These are phyloP conservation scores for Thecocarcelia acutangulata DNA, from an alignment of 2,888 invertebrate species.

Conservation along the genomic window DNA sequence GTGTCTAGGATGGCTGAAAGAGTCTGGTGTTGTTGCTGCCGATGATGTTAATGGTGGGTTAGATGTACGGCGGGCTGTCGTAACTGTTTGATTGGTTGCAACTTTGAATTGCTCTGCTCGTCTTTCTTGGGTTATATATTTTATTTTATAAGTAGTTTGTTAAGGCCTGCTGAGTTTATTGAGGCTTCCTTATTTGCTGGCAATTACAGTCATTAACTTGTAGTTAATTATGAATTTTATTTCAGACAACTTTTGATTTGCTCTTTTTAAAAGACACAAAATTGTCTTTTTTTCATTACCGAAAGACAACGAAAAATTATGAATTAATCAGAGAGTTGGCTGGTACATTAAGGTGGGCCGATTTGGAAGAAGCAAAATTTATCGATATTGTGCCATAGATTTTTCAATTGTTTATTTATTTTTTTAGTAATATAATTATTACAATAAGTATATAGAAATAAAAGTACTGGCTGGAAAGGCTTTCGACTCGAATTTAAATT, in stretches of 20 bases:
- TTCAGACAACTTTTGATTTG: conserved; percentile 3
- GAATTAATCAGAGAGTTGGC: too few relatives aligned
- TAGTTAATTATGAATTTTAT: conserved; percentile 52
- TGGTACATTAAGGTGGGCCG: too few relatives aligned
- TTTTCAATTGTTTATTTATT: too few relatives aligned
- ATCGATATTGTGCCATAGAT: too few relatives aligned
- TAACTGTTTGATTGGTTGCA: conserved; percentile 41
- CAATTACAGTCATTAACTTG: conserved; percentile 63
- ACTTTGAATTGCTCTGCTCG: conserved; percentile 1
- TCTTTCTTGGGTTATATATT: not conserved
- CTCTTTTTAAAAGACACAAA: not conserved
- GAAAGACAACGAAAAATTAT: conserved; percentile 36
- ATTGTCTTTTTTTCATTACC: conserved; percentile 33
- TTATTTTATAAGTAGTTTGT: conserved; percentile 22
- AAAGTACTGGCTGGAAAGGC: too few relatives aligned
- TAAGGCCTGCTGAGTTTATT: conserved; percentile 3
- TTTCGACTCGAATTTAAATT: too few relatives aligned
- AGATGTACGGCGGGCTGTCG: not conserved
- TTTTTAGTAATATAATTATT: too few relatives aligned
- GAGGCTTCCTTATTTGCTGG: conserved; percentile 51
- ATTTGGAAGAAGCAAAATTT: too few relatives aligned
- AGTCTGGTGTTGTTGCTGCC: conserved; percentile 12
- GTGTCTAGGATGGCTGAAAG: conserved; percentile 52
- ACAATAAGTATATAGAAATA: too few relatives aligned
- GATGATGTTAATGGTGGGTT: conserved; percentile 13